A percentile compares a stretch with the other conserved stretches of the same genome.
Evolutionary conservation across 2,113 vertebrate genomes (phyloP).

Genomic region (Elephas maximus): DNA sequence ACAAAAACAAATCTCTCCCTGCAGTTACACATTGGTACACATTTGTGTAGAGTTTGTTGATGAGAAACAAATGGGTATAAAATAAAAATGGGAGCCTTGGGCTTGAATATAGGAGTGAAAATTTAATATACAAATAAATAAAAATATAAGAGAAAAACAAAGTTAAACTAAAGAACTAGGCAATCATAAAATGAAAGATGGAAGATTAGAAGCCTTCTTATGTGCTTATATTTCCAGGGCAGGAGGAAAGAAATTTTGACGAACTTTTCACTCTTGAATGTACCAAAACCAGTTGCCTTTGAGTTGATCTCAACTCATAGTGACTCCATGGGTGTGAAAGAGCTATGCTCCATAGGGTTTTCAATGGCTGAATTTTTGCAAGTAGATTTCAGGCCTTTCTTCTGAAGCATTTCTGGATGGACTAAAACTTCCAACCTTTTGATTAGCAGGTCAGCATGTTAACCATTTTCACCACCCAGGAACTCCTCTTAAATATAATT

Average conservation of each 20-base stretch:
- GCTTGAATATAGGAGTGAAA: slow-evolving; percentile 61
- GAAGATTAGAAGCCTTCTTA: not conserved
- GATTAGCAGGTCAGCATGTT: too few relatives aligned
- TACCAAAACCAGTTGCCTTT: too few relatives aligned
- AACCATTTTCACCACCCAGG: too few relatives aligned
- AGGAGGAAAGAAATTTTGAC: not conserved
- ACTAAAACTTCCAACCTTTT: too few relatives aligned
- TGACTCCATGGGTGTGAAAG: too few relatives aligned
- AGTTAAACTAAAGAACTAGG: slow-evolving; percentile 24
- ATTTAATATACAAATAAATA: slow-evolving; percentile 64
- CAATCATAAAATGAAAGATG: slow-evolving; percentile 16
- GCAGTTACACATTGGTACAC: not conserved
- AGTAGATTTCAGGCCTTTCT: too few relatives aligned
- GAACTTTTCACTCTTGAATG: not conserved
- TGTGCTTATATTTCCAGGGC: not conserved
- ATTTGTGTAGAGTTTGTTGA: slow-evolving; percentile 54
- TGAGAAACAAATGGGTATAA: slow-evolving; percentile 54
- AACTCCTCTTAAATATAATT: not conserved
- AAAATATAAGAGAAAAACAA: slow-evolving; percentile 52
- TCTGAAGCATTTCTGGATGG: too few relatives aligned
- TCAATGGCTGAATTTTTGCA: too few relatives aligned
- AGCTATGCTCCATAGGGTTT: too few relatives aligned
- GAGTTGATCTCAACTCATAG: too few relatives aligned
- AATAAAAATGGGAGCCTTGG: slow-evolving; percentile 56
- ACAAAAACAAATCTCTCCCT: slow-evolving; percentile 41